A percentile compares a stretch with the other conserved stretches of the same genome.
Evolutionary conservation across 1,140 invertebrate genomes (phyloP).

Genomic region (Caligus rogercresseyi): DNA sequence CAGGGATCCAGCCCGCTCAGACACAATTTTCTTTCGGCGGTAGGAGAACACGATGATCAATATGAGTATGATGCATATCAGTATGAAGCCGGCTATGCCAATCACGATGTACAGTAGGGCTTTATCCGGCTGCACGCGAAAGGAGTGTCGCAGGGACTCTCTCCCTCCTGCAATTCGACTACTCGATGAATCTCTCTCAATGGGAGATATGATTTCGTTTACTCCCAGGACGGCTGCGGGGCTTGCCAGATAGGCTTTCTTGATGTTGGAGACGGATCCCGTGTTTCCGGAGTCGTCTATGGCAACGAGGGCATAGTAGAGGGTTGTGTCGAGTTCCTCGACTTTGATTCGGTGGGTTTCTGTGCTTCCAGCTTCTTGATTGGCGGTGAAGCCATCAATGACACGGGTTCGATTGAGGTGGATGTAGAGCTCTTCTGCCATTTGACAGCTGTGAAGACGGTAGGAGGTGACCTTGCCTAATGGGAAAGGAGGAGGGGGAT

Average conservation of each 20-base stretch:
- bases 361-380: not conserved
- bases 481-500: too few relatives aligned
- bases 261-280: conserved; percentile 10
- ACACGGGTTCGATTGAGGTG: conserved; percentile 1
- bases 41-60: conserved; percentile 7
- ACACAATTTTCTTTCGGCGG: conserved; percentile 1
- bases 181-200: not conserved
- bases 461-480: conserved; percentile 8
- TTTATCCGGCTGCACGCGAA: not conserved
- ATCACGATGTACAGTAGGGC: not conserved
- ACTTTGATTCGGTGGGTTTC: conserved; percentile 10
- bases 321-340: not conserved
- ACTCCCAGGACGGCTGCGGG: not conserved
- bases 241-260: not conserved
- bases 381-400: conserved; percentile 15
- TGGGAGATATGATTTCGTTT: not conserved
- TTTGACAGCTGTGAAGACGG: conserved; percentile 1
- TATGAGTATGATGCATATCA: not conserved
- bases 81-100: not conserved
- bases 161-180: too few relatives aligned
- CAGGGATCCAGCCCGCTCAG: not conserved
- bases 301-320: conserved; percentile 15
- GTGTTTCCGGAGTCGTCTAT: conserved; percentile 9
- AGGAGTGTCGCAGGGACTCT: too few relatives aligned
- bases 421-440: conserved; percentile 2